Evolutionary conservation across 2,797 vertebrate genomes (phyloP), one percentile per base, ranked within the genome.

Genomic region (Gymnodraco acuticeps): DNA sequence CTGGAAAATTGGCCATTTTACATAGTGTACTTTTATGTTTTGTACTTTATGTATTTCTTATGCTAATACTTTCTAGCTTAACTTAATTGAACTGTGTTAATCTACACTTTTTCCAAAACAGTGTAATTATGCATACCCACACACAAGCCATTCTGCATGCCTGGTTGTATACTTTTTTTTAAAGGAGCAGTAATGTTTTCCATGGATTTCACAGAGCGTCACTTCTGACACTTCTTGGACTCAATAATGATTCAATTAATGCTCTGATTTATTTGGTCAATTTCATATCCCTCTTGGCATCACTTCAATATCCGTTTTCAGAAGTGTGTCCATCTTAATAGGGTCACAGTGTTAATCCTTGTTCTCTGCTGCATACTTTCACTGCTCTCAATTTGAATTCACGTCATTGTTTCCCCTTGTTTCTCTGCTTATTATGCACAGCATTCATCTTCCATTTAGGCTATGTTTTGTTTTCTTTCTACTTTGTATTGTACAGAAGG

Each of bases 81-180:
- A 38, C 0, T 38, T 7, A 38, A 38, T 38, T 9, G 6, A 38
- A 38, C 33, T 38, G 33, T 9, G 38, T 38, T 38, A 38, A 38
- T 38, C 33, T 38, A 38, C 33, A 38, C 33, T 38, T 38, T 38
- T 38, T 63, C 53, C 12, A 64, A 59, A 53, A 43, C 54, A 48
- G 23, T 48, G 1, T 33, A 19, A 77, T 78, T 62, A 58, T 64
- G 56, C 48, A 45, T 20, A 19, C 19, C 3, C n/a, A 47, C 45
- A 48, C 38, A 41, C 27, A 12, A 12, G 41, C 33, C 55, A 23
- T 56, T 54, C 74, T 43, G 61, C 54, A 62, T 41, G 74, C 20
- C 38, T 66, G 52, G 19, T 38, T 56, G 33, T 1, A 9, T 38
- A 9, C 33, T 8, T 41, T 11, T 11, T 33, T 73, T 64, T 48